Evolutionary conservation across 2,113 vertebrate genomes (phyloP).

Genomic region (Rattus rattus): DNA sequence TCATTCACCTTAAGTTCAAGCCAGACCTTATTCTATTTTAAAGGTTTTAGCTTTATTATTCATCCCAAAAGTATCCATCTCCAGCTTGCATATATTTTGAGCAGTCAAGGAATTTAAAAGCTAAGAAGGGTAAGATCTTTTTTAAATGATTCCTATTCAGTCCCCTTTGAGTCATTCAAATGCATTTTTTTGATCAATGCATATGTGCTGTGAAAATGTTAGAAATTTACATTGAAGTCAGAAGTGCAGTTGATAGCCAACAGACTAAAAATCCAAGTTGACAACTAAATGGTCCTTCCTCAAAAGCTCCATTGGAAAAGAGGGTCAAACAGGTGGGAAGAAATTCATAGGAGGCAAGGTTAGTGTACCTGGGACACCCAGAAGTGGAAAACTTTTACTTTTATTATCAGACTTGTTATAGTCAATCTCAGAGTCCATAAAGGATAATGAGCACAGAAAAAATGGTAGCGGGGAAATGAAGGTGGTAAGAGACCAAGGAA

Average conservation of each 20-base stretch:
- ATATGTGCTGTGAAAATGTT: constrained; percentile 37
- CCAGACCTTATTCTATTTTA: constrained; percentile 70
- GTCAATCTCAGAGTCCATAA: constrained; percentile 38
- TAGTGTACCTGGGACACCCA: not conserved
- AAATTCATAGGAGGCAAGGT: not conserved
- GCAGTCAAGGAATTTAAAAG: constrained; percentile 50
- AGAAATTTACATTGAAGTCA: constrained; percentile 48
- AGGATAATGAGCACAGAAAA: constrained; percentile 50
- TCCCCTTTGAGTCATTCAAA: constrained; percentile 35
- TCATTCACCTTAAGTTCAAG: constrained; percentile 74
- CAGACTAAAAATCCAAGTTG: not conserved
- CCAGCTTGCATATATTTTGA: constrained; percentile 46
- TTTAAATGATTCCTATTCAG: constrained; percentile 25
- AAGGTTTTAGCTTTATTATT: constrained; percentile 77
- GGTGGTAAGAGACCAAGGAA: constrained; percentile 38
- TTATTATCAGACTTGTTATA: constrained; percentile 48
- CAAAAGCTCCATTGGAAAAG: not conserved
- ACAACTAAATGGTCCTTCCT: not conserved
- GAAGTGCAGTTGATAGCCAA: not conserved
- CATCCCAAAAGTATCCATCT: constrained; percentile 41
- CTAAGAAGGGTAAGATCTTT: constrained; percentile 50
- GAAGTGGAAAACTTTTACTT: constrained; percentile 36
- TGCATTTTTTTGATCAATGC: constrained; percentile 39
- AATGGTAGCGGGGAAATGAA: constrained; percentile 45
- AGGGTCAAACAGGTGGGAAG: not conserved